Evolutionary conservation across 2,888 invertebrate genomes (phyloP), one percentile per base, ranked within the genome.

Genomic region (Oligia latruncula): DNA sequence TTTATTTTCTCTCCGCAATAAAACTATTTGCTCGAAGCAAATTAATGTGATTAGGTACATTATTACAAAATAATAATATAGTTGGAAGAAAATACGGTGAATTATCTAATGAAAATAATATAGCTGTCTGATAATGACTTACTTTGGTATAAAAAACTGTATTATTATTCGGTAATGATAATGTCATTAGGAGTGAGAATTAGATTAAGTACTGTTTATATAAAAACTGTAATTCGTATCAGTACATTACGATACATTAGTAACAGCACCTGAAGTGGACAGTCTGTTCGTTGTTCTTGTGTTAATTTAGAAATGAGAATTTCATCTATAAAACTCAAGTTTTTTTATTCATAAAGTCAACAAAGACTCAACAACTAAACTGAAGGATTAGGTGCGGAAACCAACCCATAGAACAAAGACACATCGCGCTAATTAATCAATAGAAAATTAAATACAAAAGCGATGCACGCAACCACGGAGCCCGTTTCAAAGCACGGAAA

Each of bases 81-180:
- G 3, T 9, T 60, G 20, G 40, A 71, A 64, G 23, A 29, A 74
- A 68, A 46, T 4, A 68, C n/a, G 4, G 6, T 23, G 5, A 46
- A 55, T 1, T 62, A 23, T 67, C 35, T 40, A 17, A 46, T 64
- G 68, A 46, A 70, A 79, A 64, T 79, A 55, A 62, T 55, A 62
- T 2, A 49, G 49, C 65, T 29, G 23, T 15, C 6, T 52, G 23
- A 15, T 82, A 35, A 66, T 67, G 15, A 62, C 80, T 62, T 68
- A 62, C 60, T 64, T 83, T 40, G n/a, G 62, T n/a, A n/a, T n/a
- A n/a, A n/a, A n/a, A 78, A 78, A 78, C 9, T 40, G 1, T n/a
- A 9, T 62, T 70, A 81, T 81, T 81, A 71, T 64, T 52, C 9
- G 29, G 52, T 72, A 71, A 71, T 78, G 74, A 82, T 5, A 58